Conservation (phyloP, 2,113 vertebrate genomes). For the Globicephala melas region DNA sequence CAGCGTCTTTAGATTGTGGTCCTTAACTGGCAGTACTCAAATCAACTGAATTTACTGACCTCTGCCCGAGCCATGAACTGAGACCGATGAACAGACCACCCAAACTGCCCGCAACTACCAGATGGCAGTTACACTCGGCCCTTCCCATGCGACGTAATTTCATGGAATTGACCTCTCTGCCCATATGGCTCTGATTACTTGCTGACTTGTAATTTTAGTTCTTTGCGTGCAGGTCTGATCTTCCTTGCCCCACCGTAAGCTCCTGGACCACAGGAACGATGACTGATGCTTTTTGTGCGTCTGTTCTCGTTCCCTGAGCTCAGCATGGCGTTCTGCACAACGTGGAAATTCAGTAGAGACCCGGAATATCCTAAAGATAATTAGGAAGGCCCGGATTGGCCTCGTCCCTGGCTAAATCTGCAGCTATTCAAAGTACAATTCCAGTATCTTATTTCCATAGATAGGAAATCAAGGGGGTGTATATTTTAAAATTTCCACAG, state of each 20-base stretch:
- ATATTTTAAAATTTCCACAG: background rate
- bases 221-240: background rate
- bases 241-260: background rate
- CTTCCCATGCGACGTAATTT: background rate
- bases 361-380: fast-evolving
- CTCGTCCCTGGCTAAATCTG: background rate
- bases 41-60: background rate
- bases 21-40: background rate
- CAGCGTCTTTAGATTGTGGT: background rate
- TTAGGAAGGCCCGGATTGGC: background rate
- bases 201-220: conserved; percentile 23
- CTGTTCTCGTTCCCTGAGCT: background rate
- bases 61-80: background rate
- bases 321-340: background rate
- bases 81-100: conserved; percentile 21
- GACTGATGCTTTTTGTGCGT: background rate
- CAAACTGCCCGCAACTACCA: background rate
- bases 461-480: background rate
- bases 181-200: conserved; percentile 60
- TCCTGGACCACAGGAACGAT: background rate
- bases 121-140: background rate
- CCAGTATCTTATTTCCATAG: background rate
- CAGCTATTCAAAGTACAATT: background rate
- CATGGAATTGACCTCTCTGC: background rate
- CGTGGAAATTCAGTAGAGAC: background rate